These are phyloP conservation scores for Lepidocyrtinus sp. DNA, from an alignment of 2,888 invertebrate species.

Conservation along the genomic window DNA sequence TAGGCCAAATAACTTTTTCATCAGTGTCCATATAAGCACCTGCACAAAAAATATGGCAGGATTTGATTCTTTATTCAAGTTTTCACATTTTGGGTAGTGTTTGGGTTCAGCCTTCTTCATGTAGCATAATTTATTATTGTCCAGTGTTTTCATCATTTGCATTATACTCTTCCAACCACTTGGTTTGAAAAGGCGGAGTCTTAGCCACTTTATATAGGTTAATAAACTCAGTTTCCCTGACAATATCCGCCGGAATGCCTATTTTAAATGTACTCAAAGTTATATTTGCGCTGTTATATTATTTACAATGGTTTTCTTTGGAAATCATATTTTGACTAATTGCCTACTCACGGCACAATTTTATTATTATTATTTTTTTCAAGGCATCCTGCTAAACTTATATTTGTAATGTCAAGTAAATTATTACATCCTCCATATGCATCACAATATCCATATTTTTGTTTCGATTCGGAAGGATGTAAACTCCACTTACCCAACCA, in stretches of 20 bases:
- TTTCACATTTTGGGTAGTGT: constrained; percentile 11
- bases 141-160: constrained; percentile 46
- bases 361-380: no score
- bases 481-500: constrained; percentile 17
- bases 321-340: no score
- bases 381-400: no score
- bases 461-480: constrained; percentile 31
- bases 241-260: no score
- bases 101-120: constrained; percentile 46
- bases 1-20: not conserved
- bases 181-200: constrained; percentile 37
- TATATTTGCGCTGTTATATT: no score
- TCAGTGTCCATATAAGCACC: not conserved
- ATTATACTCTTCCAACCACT: constrained; percentile 20
- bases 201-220: not conserved
- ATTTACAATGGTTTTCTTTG: no score
- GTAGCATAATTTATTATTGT: constrained; percentile 45
- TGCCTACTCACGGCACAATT: no score
- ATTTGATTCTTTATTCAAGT: not conserved
- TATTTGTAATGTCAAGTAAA: no score
- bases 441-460: no score
- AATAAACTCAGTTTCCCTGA: no score
- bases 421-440: no score
- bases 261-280: no score
- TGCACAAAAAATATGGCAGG: not conserved